A percentile compares a stretch with the other conserved stretches of the same genome.
Evolutionary conservation across 2,888 invertebrate genomes (phyloP).

Genomic region (Spodoptera picta): DNA sequence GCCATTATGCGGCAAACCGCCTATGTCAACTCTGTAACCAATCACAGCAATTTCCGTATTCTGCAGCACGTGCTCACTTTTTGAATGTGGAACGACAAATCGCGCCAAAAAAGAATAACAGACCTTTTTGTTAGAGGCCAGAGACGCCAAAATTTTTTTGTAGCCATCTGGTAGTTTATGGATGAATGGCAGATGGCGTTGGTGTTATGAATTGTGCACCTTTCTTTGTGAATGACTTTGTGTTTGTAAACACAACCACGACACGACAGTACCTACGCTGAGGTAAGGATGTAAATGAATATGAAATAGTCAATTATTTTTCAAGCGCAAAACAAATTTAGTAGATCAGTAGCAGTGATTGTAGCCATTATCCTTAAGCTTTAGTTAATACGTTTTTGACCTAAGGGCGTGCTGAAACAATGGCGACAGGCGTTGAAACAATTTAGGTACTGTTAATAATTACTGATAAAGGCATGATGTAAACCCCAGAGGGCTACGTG

Average conservation of each 20-base stretch:
- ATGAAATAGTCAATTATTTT: too few species aligned
- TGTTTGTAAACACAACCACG: too few species aligned
- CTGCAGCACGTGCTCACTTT: constrained; percentile 33
- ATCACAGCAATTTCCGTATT: constrained; percentile 38
- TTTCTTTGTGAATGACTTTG: too few species aligned
- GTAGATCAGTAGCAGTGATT: neutral
- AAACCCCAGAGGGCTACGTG: constrained; percentile 36
- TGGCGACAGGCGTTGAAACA: too few species aligned
- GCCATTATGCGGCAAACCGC: constrained; percentile 4
- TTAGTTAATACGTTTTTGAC: constrained; percentile 4
- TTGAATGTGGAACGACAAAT: constrained; percentile 25
- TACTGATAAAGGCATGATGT: constrained; percentile 45
- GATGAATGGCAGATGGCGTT: neutral
- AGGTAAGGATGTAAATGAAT: too few species aligned
- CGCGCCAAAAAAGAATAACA: constrained; percentile 17
- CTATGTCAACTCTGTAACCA: constrained; percentile 6
- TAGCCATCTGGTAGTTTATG: neutral
- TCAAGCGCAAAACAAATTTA: too few species aligned
- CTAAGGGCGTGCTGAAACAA: neutral
- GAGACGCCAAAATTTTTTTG: neutral
- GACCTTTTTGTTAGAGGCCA: constrained; percentile 5
- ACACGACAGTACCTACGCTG: too few species aligned
- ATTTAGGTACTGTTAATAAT: neutral
- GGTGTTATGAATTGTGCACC: too few species aligned
- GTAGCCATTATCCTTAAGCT: neutral